Percentiles rank a stretch among this genome's conserved stretches.
These are phyloP conservation scores for Sphaeramia orbicularis DNA, from an alignment of 2,797 vertebrate species.

Conservation along the genomic window DNA sequence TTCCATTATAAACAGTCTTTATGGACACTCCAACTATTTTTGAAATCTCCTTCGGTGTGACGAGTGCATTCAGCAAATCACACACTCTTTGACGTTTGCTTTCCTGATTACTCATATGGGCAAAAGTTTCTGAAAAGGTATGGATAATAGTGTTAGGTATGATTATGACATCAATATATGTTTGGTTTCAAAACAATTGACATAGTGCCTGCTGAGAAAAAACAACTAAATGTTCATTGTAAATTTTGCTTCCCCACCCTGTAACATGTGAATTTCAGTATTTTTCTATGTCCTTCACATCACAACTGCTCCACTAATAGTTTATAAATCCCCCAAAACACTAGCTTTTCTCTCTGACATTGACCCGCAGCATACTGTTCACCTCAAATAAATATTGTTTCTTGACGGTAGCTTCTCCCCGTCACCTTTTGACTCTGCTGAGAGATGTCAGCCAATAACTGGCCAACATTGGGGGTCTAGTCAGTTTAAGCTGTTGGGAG, in stretches of 20 bases:
- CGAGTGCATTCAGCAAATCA: too few relatives aligned
- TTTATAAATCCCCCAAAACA: conserved; percentile 10
- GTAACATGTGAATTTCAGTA: not conserved
- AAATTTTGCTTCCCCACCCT: not conserved
- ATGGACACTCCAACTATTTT: too few relatives aligned
- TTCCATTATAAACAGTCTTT: too few relatives aligned
- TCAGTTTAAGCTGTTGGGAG: conserved; percentile 51
- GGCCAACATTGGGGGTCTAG: conserved; percentile 43
- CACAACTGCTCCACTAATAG: conserved; percentile 17
- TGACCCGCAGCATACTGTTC: conserved; percentile 50
- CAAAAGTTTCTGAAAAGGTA: too few relatives aligned
- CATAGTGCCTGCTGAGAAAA: too few relatives aligned
- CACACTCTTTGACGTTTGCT: too few relatives aligned
- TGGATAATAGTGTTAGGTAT: too few relatives aligned
- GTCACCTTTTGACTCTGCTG: conserved; percentile 51
- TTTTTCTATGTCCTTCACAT: not conserved
- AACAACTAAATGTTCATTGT: too few relatives aligned
- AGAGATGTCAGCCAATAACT: conserved; percentile 59
- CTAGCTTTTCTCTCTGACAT: conserved; percentile 10
- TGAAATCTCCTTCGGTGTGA: too few relatives aligned
- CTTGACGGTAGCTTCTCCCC: conserved; percentile 34
- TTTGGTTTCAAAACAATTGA: too few relatives aligned
- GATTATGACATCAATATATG: too few relatives aligned
- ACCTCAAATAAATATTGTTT: conserved; percentile 39
- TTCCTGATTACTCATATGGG: too few relatives aligned